Evolutionary conservation across 2,113 vertebrate species (phyloP).

Genomic region (Seriola rivoliana): DNA sequence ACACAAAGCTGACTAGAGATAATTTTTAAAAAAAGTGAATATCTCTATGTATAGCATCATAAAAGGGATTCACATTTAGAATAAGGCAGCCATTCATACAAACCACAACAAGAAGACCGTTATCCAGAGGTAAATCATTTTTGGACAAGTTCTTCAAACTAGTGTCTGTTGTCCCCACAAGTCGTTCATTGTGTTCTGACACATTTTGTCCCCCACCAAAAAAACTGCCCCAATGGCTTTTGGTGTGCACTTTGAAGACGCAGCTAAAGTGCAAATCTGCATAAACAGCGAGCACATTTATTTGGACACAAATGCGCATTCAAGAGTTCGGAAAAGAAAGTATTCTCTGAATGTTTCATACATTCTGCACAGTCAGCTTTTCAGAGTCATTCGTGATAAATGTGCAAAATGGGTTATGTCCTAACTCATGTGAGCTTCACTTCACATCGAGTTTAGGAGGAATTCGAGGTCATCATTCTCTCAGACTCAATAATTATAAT

Average conservation of each 20-base stretch:
- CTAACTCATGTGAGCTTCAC: conserved; percentile 12
- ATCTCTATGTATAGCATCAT: conserved; percentile 12
- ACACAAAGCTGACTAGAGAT: conserved; percentile 35
- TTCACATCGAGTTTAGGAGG: conserved; percentile 34
- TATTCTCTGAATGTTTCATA: conserved; percentile 44
- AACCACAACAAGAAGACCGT: conserved; percentile 58
- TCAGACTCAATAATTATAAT: conserved; percentile 26
- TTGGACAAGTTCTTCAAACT: conserved; percentile 40
- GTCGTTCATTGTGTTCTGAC: conserved; percentile 42
- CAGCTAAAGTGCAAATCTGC: conserved; percentile 38
- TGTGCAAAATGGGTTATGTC: conserved; percentile 13
- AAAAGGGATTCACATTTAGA: conserved; percentile 29
- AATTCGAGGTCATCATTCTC: conserved; percentile 46
- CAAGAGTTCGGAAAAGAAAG: conserved; percentile 50
- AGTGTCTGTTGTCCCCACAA: conserved; percentile 43
- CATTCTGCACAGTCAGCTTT: conserved; percentile 45
- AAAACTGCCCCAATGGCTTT: conserved; percentile 42
- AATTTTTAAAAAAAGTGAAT: conserved; percentile 9
- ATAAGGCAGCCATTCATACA: conserved; percentile 52
- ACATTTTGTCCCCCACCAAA: conserved; percentile 20
- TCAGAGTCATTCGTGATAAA: not conserved
- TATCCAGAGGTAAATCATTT: conserved; percentile 55
- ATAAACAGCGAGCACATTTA: conserved; percentile 50
- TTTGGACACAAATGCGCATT: conserved; percentile 60
- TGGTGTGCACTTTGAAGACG: conserved; percentile 47